phyloP scores from a whole-genome alignment of 2,113 vertebrate genomes.

The Brachirus orientalis region DNA sequence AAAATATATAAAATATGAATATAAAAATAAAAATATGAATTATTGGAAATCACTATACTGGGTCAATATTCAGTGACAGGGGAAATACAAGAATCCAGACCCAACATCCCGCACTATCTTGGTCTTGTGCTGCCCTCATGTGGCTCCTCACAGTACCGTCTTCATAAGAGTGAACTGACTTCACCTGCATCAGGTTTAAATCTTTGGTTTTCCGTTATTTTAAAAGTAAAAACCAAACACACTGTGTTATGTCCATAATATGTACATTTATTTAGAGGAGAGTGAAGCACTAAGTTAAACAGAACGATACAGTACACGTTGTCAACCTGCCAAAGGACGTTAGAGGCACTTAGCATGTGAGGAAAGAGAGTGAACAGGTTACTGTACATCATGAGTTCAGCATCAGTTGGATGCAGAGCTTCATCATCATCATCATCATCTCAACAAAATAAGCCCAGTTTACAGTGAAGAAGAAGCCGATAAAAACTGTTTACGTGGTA shows the following conservation, averaged over 20 bases:
- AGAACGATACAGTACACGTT: slow-evolving; percentile 72
- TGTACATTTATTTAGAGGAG: slow-evolving; percentile 76
- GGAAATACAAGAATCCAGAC: not conserved
- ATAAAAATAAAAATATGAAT: no score
- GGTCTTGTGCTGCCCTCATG: slow-evolving; percentile 39
- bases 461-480: not conserved
- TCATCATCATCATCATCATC: no score
- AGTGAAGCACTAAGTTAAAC: slow-evolving; percentile 54
- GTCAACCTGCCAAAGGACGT: slow-evolving; percentile 70
- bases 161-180: not conserved
- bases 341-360: slow-evolving; percentile 77
- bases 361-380: slow-evolving; percentile 52
- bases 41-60: no score
- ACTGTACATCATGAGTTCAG: slow-evolving; percentile 25
- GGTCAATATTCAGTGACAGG: not conserved
- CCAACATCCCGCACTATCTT: not conserved
- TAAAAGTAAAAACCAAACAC: not conserved
- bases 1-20: no score
- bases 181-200: no score
- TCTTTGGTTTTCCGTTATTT: no score
- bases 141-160: slow-evolving; percentile 23
- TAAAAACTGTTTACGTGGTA: not conserved
- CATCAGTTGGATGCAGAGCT: not conserved
- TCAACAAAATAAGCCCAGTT: not conserved
- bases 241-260: slow-evolving; percentile 39